Evolutionary conservation across 2,113 vertebrate species (phyloP).

Genomic region (Pygoscelis adeliae): DNA sequence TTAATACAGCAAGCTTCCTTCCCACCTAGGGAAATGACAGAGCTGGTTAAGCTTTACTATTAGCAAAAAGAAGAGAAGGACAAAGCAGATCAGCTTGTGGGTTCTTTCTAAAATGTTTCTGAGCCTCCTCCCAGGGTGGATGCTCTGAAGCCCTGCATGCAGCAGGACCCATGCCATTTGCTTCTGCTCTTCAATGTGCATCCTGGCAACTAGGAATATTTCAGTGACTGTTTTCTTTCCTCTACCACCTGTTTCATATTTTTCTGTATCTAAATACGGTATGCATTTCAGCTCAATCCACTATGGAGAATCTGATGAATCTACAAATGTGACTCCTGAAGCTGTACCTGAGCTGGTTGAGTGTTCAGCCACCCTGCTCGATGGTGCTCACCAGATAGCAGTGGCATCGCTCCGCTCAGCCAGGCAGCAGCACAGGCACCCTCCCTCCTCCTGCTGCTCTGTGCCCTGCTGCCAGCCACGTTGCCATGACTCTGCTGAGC

Average conservation of each 20-base stretch:
- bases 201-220: neutral
- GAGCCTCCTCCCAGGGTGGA: neutral
- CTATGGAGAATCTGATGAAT: neutral
- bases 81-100: neutral
- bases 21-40: neutral
- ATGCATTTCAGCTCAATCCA: neutral
- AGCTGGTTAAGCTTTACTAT: conserved; percentile 36
- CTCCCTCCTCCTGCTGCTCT: neutral
- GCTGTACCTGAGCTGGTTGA: neutral
- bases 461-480: neutral
- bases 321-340: neutral
- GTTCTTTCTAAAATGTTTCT: conserved; percentile 18
- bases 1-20: conserved; percentile 64
- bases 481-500: neutral
- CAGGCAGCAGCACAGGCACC: neutral
- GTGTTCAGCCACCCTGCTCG: neutral
- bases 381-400: neutral
- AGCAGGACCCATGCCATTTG: neutral
- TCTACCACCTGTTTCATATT: neutral
- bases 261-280: neutral
- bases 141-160: neutral
- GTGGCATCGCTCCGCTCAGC: neutral
- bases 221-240: neutral
- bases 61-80: conserved; percentile 39
- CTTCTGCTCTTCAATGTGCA: neutral